Evolutionary conservation across 2,888 invertebrate species (phyloP), one percentile per base, ranked within the genome.

Genomic region (Drosophila putrida): DNA sequence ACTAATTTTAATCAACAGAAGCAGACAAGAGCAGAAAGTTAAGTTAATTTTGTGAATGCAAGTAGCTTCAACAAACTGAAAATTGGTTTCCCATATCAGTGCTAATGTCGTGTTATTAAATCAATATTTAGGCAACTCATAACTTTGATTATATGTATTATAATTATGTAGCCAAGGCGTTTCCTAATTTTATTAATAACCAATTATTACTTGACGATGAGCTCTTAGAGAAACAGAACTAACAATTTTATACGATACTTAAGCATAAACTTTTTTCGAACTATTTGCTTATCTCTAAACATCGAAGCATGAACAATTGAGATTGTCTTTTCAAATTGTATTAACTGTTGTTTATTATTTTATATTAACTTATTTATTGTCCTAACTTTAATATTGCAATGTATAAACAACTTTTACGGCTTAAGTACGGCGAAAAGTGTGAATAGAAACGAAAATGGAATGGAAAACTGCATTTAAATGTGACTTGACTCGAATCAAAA

Each of bases 311-410:
- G 36, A 53, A 77, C 61, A 65, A 75, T 69, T 77, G 63, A 67
- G 60, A 54, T 70, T 72, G 57, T 80, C 71, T 72, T 71, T 84
- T 81, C 47, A 74, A 78, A 88, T 64, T 84, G 59, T 87, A 87
- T 65, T 70, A 81, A 84, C 71, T 85, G 84, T 85, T 85, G 86
- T 85, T 89, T 89, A 75, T 89, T 88, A 72, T 75, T 89, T 84
- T 80, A 75, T 88, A 78, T 71, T 89, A 70, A 85, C 80, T 76
- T 89, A 89, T 86, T 89, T 89, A 89, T 88, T 86, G 86, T 78
- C 83, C 83, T 89, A 88, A 82, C 82, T 88, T 73, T 87, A 89
- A 72, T 66, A 84, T 55, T 63, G 69, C 71, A 76, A 73, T 85
- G 89, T 85, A 82, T 84, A 84, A 89, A 84, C 76, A 82, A 74